phyloP scores from a whole-genome alignment of 1,140 invertebrate genomes.

The Brachystomella parvula region DNA sequence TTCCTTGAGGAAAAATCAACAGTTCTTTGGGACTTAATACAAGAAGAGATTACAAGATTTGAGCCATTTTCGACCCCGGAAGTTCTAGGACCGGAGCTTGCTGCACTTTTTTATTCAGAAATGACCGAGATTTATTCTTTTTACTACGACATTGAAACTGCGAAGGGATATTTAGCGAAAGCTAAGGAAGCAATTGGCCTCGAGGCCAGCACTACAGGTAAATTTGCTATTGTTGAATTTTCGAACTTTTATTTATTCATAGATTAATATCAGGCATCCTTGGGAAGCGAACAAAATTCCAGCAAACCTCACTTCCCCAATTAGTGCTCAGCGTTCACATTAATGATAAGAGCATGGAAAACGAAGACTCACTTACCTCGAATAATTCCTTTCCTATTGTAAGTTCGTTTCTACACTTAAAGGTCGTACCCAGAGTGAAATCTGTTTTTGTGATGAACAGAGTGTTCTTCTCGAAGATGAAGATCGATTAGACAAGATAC shows the following conservation, averaged over 20 bases:
- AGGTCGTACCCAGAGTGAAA: too few species aligned
- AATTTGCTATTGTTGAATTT: slow-evolving; percentile 19
- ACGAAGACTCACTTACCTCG: too few species aligned
- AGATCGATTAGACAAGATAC: slow-evolving; percentile 62
- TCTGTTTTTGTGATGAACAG: too few species aligned
- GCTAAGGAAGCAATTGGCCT: slow-evolving; percentile 50
- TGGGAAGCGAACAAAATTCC: slow-evolving; percentile 82
- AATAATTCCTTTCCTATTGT: too few species aligned
- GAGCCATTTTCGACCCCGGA: background rate
- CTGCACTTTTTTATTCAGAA: slow-evolving; percentile 63
- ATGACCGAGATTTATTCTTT: slow-evolving; percentile 61
- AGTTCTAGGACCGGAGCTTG: slow-evolving; percentile 28
- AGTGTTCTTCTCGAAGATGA: slow-evolving; percentile 8
- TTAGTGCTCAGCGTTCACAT: slow-evolving; percentile 59
- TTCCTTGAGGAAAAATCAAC: slow-evolving; percentile 9
- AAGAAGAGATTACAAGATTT: background rate
- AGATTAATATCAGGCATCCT: slow-evolving; percentile 53
- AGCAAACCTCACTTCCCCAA: slow-evolving; percentile 71
- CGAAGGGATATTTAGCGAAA: slow-evolving; percentile 56
- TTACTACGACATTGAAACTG: slow-evolving; percentile 62
- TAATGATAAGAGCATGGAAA: too few species aligned
- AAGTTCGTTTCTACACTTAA: too few species aligned
- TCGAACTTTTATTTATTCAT: slow-evolving; percentile 37
- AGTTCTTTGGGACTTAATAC: background rate
- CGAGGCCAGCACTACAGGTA: slow-evolving; percentile 47